Percentiles rank a stretch among this genome's conserved stretches.
Conservation (phyloP, 2,888 invertebrate species). For the Erannis defoliaria region DNA sequence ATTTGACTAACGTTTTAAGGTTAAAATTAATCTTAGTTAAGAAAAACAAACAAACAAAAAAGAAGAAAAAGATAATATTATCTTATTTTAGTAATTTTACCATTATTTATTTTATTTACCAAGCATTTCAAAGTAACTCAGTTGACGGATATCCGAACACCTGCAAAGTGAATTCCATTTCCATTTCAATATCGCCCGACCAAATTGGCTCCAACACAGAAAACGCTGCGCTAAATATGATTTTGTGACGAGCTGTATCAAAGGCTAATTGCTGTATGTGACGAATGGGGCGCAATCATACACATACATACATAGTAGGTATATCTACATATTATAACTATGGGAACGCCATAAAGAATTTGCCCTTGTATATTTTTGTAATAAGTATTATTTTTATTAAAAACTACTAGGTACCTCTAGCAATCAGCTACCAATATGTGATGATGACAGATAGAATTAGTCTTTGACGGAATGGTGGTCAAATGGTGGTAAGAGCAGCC, state of each 20-base stretch:
- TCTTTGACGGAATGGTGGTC: no score
- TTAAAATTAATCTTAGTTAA: no score
- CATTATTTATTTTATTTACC: not conserved
- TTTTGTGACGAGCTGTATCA: slow-evolving; percentile 74
- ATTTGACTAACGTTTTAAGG: no score
- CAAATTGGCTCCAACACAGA: slow-evolving; percentile 70
- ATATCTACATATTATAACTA: not conserved
- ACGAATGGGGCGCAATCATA: slow-evolving; percentile 48
- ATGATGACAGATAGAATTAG: no score
- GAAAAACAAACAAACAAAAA: no score
- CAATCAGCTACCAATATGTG: no score
- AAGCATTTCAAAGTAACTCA: slow-evolving; percentile 32
- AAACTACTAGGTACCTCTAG: no score
- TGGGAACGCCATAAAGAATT: not conserved
- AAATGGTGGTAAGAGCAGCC: no score
- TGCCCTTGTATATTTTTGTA: not conserved
- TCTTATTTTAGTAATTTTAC: no score
- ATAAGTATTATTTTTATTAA: not conserved
- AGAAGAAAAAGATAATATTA: no score
- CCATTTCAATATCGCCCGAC: slow-evolving; percentile 68
- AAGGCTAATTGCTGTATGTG: slow-evolving; percentile 73
- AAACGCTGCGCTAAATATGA: slow-evolving; percentile 74
- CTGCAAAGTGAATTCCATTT: slow-evolving; percentile 66
- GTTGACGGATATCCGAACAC: slow-evolving; percentile 50
- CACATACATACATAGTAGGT: slow-evolving; percentile 20